Percentiles rank a stretch among this genome's conserved stretches.
Evolutionary conservation across 2,113 vertebrate genomes (phyloP).

Genomic region (Tragelaphus imberbis): DNA sequence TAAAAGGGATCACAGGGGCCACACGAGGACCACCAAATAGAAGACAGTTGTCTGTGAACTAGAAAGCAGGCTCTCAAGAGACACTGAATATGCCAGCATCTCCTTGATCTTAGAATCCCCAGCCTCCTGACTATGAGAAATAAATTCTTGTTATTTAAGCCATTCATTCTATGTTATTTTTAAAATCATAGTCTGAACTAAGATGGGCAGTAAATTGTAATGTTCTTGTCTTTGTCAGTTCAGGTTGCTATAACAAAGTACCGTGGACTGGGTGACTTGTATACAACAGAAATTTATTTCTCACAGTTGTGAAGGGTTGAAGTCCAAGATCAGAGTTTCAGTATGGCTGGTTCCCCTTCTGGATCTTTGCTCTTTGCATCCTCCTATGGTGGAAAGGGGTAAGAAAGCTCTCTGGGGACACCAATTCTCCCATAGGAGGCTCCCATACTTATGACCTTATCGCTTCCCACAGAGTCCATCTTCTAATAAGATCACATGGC

Average conservation of each 20-base stretch:
- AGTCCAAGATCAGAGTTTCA: neutral
- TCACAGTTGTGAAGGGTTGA: neutral
- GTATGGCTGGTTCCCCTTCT: neutral
- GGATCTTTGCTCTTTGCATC: neutral
- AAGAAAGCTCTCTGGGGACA: neutral
- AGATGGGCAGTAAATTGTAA: neutral
- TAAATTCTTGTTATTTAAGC: neutral
- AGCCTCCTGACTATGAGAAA: neutral
- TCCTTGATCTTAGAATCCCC: neutral
- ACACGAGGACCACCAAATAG: neutral
- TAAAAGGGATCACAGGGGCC: neutral
- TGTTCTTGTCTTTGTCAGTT: neutral
- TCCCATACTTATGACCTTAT: neutral
- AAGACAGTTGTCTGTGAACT: neutral
- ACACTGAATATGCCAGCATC: neutral
- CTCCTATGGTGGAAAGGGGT: neutral
- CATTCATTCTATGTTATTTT: neutral
- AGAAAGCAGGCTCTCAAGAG: neutral
- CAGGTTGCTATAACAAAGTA: neutral
- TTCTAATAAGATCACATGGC: neutral
- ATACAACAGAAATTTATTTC: neutral
- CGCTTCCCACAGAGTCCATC: neutral
- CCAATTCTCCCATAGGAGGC: neutral
- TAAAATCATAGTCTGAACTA: neutral
- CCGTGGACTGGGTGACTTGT: neutral